Percentiles rank a stretch among this genome's conserved stretches.
Conservation (phyloP, 2,888 invertebrate species). For the Tiphia femorata region DNA sequence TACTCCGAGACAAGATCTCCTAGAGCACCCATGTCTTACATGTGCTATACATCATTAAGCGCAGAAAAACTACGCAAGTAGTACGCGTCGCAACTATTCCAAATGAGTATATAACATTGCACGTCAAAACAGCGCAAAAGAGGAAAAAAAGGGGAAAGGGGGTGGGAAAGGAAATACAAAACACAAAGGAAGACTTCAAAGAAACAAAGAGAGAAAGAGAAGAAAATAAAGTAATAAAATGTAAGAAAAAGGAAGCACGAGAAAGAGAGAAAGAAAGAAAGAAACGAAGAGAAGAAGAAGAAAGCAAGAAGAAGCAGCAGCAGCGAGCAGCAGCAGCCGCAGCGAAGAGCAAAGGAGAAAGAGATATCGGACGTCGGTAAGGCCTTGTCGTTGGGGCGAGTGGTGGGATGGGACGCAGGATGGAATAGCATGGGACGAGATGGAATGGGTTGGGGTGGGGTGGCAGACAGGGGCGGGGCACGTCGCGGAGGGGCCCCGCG, state of each 20-base stretch:
- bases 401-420: constrained; percentile 2
- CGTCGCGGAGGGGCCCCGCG: constrained; percentile 48
- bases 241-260: background rate
- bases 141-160: no score
- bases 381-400: constrained; percentile 9
- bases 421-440: constrained; percentile 7
- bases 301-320: constrained; percentile 6
- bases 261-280: background rate
- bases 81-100: no score
- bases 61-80: no score
- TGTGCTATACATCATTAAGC: no score
- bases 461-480: constrained; percentile 56
- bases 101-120: no score
- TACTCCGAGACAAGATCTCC: no score
- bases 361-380: constrained; percentile 34
- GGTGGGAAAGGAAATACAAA: no score
- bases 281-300: constrained; percentile 10
- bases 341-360: constrained; percentile 2
- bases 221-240: background rate
- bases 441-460: constrained; percentile 38
- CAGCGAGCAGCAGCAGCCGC: background rate
- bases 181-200: background rate
- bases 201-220: background rate
- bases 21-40: no score
- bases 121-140: no score